phyloP scores from a whole-genome alignment of 2,113 vertebrate species.

The Nycticryphes semicollaris region DNA sequence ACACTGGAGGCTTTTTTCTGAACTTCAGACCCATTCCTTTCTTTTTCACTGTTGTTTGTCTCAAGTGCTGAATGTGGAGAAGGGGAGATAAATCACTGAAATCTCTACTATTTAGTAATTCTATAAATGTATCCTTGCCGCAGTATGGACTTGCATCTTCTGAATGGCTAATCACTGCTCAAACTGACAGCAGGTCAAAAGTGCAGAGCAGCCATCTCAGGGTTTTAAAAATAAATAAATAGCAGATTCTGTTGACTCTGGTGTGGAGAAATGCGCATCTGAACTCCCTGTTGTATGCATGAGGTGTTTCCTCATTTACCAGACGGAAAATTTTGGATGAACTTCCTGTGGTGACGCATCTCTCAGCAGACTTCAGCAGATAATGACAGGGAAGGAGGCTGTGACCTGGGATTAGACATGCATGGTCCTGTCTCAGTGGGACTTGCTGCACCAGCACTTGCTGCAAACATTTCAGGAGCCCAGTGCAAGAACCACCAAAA shows the following conservation, averaged over 20 bases:
- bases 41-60: background rate
- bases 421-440: background rate
- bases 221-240: background rate
- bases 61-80: background rate
- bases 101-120: background rate
- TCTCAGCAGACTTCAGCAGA: background rate
- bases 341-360: background rate
- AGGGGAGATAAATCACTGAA: background rate
- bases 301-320: background rate
- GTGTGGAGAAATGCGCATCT: background rate
- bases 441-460: background rate
- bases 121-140: background rate
- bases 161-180: background rate
- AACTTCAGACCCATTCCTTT: background rate
- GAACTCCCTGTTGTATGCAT: background rate
- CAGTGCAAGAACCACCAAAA: background rate
- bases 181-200: slow-evolving; percentile 25
- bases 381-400: background rate
- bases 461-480: background rate
- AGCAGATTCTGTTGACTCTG: background rate
- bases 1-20: background rate
- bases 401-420: background rate
- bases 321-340: background rate
- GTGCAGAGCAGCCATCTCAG: background rate
- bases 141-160: background rate